Conservation (phyloP, 2,113 vertebrate genomes). For the Lophotis ruficrista region DNA sequence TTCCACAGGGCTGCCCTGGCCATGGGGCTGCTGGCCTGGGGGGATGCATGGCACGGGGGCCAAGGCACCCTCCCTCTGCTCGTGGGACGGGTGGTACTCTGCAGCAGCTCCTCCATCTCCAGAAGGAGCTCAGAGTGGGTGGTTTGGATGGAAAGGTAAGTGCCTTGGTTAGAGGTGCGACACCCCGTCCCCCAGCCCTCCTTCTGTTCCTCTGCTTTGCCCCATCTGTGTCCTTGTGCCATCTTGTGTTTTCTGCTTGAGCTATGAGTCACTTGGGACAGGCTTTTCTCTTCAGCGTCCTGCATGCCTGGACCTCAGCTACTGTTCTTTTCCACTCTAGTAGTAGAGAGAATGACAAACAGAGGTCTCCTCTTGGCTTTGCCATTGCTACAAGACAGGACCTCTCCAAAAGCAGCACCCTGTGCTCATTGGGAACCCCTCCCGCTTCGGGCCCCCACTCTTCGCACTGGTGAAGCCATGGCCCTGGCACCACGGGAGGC, state of each 20-base stretch:
- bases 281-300: background rate
- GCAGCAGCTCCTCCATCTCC: fast-evolving
- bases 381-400: fast-evolving
- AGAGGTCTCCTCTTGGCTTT: background rate
- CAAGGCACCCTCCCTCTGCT: background rate
- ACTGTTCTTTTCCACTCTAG: background rate
- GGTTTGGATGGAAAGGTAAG: background rate
- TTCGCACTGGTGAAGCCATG: fast-evolving
- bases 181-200: fast-evolving
- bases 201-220: background rate
- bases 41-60: fast-evolving
- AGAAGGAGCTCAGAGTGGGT: fast-evolving
- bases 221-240: fast-evolving
- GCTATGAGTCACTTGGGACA: fast-evolving
- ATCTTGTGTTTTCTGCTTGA: background rate
- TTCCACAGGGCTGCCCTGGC: fast-evolving
- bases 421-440: background rate
- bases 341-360: background rate
- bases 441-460: fast-evolving
- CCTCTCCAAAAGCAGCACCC: fast-evolving
- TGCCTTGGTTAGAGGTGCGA: fast-evolving
- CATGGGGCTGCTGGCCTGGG: fast-evolving
- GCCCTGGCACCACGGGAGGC: fast-evolving
- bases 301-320: fast-evolving
- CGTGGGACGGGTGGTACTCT: fast-evolving